phyloP scores from a whole-genome alignment of 2,888 invertebrate genomes.

The Eurois occulta region DNA sequence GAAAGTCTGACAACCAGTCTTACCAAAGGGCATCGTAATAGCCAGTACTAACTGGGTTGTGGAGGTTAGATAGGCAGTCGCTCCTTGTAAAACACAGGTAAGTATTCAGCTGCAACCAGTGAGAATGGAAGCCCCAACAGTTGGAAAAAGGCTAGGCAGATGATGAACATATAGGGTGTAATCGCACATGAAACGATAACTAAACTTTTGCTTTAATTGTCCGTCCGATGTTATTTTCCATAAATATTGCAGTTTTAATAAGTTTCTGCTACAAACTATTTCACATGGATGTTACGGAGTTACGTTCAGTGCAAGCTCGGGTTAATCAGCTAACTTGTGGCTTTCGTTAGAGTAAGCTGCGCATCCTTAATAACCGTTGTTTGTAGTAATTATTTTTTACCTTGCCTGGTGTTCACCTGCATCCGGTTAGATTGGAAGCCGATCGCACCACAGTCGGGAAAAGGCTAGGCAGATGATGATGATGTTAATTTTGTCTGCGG shows the following conservation, averaged over 20 bases:
- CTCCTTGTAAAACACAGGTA: neutral
- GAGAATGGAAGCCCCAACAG: neutral
- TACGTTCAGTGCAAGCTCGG: constrained; percentile 40
- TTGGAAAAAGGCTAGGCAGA: neutral
- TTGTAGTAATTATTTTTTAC: constrained; percentile 3
- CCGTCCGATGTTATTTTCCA: constrained; percentile 8
- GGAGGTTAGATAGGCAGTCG: neutral
- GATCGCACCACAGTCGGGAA: too few relatives aligned
- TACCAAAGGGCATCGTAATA: neutral
- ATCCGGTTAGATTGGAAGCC: too few relatives aligned
- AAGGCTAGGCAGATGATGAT: too few relatives aligned
- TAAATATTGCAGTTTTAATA: constrained; percentile 53
- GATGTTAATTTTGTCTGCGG: too few relatives aligned
- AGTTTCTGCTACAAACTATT: constrained; percentile 48
- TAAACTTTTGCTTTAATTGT: constrained; percentile 30
- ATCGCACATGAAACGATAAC: constrained; percentile 6
- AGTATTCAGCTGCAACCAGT: neutral
- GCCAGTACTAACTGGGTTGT: neutral
- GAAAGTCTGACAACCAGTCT: neutral
- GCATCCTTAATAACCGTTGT: constrained; percentile 23
- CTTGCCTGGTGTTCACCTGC: neutral
- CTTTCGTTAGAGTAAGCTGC: constrained; percentile 30
- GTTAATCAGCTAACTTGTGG: constrained; percentile 59
- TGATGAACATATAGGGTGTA: neutral
- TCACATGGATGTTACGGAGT: constrained; percentile 37